Evolutionary conservation across 2,113 vertebrate genomes (phyloP).

Genomic region (Pogonocichla stellata): DNA sequence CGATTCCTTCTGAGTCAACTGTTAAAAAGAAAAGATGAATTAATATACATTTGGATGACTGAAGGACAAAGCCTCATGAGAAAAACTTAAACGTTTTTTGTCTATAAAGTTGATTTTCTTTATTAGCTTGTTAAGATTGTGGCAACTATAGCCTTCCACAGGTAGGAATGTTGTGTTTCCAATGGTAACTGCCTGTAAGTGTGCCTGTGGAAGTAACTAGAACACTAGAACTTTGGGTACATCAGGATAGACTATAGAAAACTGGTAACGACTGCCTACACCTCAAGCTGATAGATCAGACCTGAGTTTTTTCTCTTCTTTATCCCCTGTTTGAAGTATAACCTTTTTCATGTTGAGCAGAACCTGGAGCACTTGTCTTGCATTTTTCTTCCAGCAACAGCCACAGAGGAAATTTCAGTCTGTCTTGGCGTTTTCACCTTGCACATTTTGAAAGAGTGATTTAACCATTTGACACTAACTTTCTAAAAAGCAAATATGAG

Average conservation of each 20-base stretch:
- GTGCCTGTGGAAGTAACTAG: not conserved
- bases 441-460: not conserved
- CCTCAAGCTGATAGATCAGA: not conserved
- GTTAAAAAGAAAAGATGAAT: constrained; percentile 45
- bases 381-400: not conserved
- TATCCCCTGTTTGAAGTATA: not conserved
- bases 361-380: not conserved
- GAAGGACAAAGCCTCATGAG: not conserved
- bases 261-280: not conserved
- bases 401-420: not conserved
- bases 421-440: not conserved
- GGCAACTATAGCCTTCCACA: not conserved
- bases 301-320: not conserved
- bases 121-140: not conserved
- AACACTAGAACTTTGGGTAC: not conserved
- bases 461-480: not conserved
- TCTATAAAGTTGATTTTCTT: not conserved
- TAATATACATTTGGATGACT: not conserved
- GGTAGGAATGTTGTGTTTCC: not conserved
- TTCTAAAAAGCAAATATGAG: not conserved
- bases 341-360: not conserved
- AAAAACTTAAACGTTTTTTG: not conserved
- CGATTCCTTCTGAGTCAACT: constrained; percentile 91
- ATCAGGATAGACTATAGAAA: not conserved
- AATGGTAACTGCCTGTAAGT: not conserved